Base-by-base conservation (phyloP, 2,113 vertebrate species). In the Sakesphorus luctuosus region DNA sequence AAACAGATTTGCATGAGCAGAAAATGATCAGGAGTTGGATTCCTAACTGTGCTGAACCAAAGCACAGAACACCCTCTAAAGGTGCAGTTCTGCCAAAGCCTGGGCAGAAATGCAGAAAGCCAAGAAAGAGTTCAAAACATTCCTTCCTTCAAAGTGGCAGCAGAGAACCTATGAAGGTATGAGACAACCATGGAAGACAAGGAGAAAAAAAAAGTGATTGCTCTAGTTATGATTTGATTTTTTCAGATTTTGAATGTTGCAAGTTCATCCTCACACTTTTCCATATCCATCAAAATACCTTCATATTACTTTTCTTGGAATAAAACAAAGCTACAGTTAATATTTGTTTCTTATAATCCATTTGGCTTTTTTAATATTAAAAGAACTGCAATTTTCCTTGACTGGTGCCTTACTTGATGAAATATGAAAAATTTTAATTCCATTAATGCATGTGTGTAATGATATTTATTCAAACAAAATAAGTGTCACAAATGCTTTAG, bases 121-220 rank as follows among this genome's bases (percentile, higher is more conserved):
- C 7, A 62, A 18, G 23, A 35, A 72, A 69, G 29, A 74, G 33
- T 59, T 84, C 43, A 78, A 55, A 87, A 73, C 17, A 21, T 17
- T 79, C 66, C 66, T 21, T 62, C 50, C 33, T 2, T 26, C 33
- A 81, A 66, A 13, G 29, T 40, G 36, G 33, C 4, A 68, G 24
- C 24, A 59, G 12, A 68, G 25, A 7, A 46, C 4, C 56, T 36
- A 26, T 11, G 21, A 44, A 73, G 62, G 33, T 15, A 40, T 7
- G 58, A 21, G 19, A 79, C 40, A 17, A 33, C 13, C n/a, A 46
- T 0, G 0, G 23, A 68, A 77, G 9, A 10, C 17, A 53, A 47
- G 4, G 16, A 40, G 16, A 13, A 53, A 79, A 61, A 61, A 65
- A 36, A 56, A 23, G 8, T n/a, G 13, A 18, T 29, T 47, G 44